Percentiles rank a stretch among this genome's conserved stretches.
Conservation (phyloP, 1,140 invertebrate species). For the Drosophila yakuba region DNA sequence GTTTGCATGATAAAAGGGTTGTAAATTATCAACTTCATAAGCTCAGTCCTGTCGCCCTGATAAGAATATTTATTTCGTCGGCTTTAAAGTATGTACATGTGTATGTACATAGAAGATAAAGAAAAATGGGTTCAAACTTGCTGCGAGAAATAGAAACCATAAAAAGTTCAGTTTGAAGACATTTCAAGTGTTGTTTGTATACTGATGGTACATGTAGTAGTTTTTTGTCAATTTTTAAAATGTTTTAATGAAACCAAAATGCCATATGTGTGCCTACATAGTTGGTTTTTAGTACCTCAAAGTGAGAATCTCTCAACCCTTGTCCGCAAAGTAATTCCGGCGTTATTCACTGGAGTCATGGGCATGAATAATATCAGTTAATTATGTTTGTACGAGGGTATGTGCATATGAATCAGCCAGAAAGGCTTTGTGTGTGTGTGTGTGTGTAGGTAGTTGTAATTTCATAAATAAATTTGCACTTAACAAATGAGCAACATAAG, state of each 20-base stretch:
- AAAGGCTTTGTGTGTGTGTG: constrained; percentile 20
- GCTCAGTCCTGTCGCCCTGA: constrained; percentile 1
- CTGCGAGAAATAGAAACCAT: not conserved
- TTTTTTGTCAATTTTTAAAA: not conserved
- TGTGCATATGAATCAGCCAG: constrained; percentile 21
- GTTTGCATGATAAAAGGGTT: constrained; percentile 5
- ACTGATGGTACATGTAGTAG: too few relatives aligned
- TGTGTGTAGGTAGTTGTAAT: constrained; percentile 35
- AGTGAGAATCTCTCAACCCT: constrained; percentile 5
- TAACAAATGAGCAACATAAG: constrained; percentile 70
- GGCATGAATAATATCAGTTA: constrained; percentile 74
- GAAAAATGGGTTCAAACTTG: not conserved
- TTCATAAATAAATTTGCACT: constrained; percentile 79
- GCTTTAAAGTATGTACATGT: not conserved
- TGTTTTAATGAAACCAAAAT: not conserved
- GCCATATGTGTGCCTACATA: too few relatives aligned
- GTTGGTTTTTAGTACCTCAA: not conserved
- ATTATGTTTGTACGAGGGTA: constrained; percentile 46
- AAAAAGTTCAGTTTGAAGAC: not conserved
- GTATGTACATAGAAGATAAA: not conserved
- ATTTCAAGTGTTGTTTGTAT: too few relatives aligned
- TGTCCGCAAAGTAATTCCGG: constrained; percentile 27
- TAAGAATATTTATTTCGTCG: not conserved
- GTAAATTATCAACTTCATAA: constrained; percentile 11
- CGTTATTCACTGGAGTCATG: constrained; percentile 61